Percentiles rank a stretch among this genome's conserved stretches.
phyloP scores from a whole-genome alignment of 2,113 vertebrate genomes.

The Lampris megalopsis region DNA sequence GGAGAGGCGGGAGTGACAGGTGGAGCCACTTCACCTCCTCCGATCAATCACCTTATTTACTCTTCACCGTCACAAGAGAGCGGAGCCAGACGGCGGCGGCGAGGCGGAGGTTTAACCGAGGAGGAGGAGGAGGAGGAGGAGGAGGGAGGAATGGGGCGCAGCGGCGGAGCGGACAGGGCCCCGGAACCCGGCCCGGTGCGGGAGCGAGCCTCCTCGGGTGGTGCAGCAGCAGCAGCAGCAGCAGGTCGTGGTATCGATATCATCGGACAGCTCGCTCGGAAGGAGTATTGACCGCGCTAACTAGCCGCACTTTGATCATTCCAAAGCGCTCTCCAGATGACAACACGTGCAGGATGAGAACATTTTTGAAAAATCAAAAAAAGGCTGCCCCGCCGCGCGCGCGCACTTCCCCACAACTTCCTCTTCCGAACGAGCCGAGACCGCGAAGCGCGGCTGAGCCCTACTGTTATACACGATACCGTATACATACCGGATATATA shows the following conservation, averaged over 20 bases:
- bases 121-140: neutral
- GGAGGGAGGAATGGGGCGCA: neutral
- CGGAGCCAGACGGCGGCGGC: neutral
- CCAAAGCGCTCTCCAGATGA: slow-evolving; percentile 73
- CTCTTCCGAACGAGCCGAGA: slow-evolving; percentile 51
- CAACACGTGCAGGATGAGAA: slow-evolving; percentile 73
- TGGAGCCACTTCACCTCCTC: slow-evolving; percentile 42
- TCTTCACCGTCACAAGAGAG: slow-evolving; percentile 58
- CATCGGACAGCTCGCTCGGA: slow-evolving; percentile 64
- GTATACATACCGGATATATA: no score
- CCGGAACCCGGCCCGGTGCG: slow-evolving; percentile 61
- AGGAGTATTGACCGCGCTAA: slow-evolving; percentile 77
- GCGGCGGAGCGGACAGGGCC: slow-evolving; percentile 36
- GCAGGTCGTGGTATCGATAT: slow-evolving; percentile 70
- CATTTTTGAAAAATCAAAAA: slow-evolving; percentile 67
- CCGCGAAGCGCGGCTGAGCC: slow-evolving; percentile 43
- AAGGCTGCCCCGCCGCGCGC: slow-evolving; percentile 23
- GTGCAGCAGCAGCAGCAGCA: no score
- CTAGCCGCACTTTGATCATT: slow-evolving; percentile 78
- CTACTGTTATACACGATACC: neutral
- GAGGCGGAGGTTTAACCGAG: neutral
- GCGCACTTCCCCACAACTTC: slow-evolving; percentile 55
- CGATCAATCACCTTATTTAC: slow-evolving; percentile 79
- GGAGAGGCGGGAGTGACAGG: slow-evolving; percentile 26
- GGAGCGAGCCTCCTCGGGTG: slow-evolving; percentile 47